Conservation (phyloP, 1,140 invertebrate genomes). For the Mercenaria mercenaria region DNA sequence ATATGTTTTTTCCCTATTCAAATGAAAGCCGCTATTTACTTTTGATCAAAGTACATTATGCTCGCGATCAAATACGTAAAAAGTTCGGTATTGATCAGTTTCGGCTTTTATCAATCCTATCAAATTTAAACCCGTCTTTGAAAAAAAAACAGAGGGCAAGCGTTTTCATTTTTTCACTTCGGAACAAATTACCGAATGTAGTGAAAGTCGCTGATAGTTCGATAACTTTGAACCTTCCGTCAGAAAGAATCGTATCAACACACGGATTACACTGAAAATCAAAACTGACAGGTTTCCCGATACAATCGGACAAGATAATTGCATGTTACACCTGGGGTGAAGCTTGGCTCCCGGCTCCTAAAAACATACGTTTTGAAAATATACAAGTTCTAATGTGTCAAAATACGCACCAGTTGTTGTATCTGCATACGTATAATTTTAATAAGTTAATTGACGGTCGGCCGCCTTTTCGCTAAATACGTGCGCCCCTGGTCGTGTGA, state of each 20-base stretch:
- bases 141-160: too few relatives aligned
- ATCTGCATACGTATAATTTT: slow-evolving; percentile 26
- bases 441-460: slow-evolving; percentile 55
- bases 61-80: too few relatives aligned
- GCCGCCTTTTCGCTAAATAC: neutral
- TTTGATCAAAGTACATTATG: too few relatives aligned
- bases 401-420: slow-evolving; percentile 44
- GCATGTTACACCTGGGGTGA: slow-evolving; percentile 44
- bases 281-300: slow-evolving; percentile 18
- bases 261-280: slow-evolving; percentile 24
- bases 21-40: too few relatives aligned
- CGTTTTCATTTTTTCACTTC: neutral
- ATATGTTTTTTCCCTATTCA: too few relatives aligned
- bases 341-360: neutral
- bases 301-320: slow-evolving; percentile 58
- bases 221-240: slow-evolving; percentile 1
- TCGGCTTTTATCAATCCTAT: too few relatives aligned
- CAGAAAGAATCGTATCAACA: slow-evolving; percentile 19
- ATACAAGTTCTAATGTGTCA: slow-evolving; percentile 55
- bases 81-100: too few relatives aligned
- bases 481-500: slow-evolving; percentile 37
- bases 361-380: neutral
- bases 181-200: neutral
- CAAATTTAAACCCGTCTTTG: too few relatives aligned
- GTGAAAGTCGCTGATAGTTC: neutral